A percentile compares a stretch with the other conserved stretches of the same genome.
Conservation (phyloP, 2,113 vertebrate species). For the Ammospiza nelsoni region DNA sequence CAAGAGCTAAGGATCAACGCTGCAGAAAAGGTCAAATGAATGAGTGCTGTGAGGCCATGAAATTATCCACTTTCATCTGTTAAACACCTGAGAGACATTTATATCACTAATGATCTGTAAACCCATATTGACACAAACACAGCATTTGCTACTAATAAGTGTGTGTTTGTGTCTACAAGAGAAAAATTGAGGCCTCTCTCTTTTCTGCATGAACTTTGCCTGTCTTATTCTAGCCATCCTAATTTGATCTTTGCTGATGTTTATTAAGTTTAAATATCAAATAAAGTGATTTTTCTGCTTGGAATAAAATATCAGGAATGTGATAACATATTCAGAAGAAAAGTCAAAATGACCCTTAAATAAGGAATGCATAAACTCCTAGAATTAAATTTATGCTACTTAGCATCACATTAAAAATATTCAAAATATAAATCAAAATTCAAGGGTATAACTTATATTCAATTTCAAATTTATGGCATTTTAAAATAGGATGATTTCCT, state of each 20-base stretch:
- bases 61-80: neutral
- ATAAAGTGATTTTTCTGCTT: constrained; percentile 39
- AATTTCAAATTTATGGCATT: constrained; percentile 92
- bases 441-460: constrained; percentile 89
- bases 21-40: neutral
- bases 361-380: constrained; percentile 71
- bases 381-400: constrained; percentile 72
- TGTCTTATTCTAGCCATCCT: constrained; percentile 13
- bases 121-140: neutral
- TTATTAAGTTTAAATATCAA: constrained; percentile 44
- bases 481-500: constrained; percentile 95
- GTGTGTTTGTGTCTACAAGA: neutral
- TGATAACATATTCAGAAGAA: constrained; percentile 66
- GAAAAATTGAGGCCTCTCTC: neutral
- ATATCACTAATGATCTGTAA: neutral
- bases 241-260: constrained; percentile 32
- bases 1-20: rapidly evolving
- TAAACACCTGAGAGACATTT: constrained; percentile 9
- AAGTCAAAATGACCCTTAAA: constrained; percentile 70
- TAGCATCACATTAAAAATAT: constrained; percentile 87
- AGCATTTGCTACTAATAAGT: neutral
- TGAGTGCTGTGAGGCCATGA: neutral
- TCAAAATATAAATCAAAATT: constrained; percentile 90
- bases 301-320: constrained; percentile 68
- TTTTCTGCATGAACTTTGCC: constrained; percentile 9